These are phyloP conservation scores for Babylonia areolata DNA, from an alignment of 1,140 invertebrate species.

Conservation along the genomic window DNA sequence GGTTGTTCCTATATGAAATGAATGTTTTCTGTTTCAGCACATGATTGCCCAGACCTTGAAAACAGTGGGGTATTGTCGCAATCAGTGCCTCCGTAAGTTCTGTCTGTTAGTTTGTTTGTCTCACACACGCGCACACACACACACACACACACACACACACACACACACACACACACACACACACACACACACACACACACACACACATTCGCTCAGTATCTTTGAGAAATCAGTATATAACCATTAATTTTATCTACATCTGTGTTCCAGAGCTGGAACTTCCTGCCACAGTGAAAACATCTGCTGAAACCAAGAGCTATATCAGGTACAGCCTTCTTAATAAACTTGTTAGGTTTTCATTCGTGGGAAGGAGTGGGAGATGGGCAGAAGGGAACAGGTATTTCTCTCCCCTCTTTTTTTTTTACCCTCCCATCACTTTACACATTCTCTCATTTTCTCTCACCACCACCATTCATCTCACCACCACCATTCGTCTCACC, in stretches of 20 bases:
- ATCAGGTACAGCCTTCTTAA: slow-evolving; percentile 55
- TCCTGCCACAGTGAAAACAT: slow-evolving; percentile 59
- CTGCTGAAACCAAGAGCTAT: slow-evolving; percentile 55
- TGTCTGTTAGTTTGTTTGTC: background rate
- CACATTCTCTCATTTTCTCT: too few species aligned
- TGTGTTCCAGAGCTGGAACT: slow-evolving; percentile 63
- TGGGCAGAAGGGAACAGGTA: too few species aligned
- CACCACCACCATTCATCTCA: too few species aligned
- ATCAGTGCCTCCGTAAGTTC: slow-evolving; percentile 82
- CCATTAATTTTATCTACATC: too few species aligned
- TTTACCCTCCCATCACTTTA: too few species aligned
- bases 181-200: background rate
- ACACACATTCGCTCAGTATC: too few species aligned
- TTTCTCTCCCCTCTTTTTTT: too few species aligned
- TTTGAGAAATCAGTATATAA: background rate
- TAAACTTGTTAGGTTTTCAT: too few species aligned
- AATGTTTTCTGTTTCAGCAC: slow-evolving; percentile 77
- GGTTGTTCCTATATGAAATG: too few species aligned
- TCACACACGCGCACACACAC: background rate
- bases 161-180: background rate
- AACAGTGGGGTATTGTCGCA: slow-evolving; percentile 85
- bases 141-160: background rate
- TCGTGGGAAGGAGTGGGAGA: too few species aligned
- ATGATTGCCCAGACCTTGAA: slow-evolving; percentile 90
- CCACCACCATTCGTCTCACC: too few species aligned